Percentiles rank a stretch among this genome's conserved stretches.
Conservation (phyloP, 1,140 invertebrate species). For the Temnothorax longispinosus region DNA sequence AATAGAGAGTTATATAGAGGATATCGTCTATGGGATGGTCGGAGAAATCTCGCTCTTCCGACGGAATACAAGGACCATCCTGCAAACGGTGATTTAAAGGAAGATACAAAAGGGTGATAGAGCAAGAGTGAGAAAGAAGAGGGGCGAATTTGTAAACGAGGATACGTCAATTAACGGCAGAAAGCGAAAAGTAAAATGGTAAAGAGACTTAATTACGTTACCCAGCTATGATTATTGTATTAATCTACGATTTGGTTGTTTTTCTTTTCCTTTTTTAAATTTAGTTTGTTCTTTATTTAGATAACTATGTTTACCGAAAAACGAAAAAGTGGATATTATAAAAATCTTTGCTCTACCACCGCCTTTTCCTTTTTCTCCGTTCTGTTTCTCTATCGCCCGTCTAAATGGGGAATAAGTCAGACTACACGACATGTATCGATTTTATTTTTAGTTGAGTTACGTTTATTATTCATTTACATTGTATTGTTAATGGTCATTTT, state of each 20-base stretch:
- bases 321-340: neutral
- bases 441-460: constrained; percentile 67
- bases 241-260: constrained; percentile 6
- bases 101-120: constrained; percentile 54
- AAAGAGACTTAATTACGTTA: constrained; percentile 54
- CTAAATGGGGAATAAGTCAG: constrained; percentile 34
- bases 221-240: neutral
- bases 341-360: constrained; percentile 63
- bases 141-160: constrained; percentile 15
- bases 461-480: constrained; percentile 62
- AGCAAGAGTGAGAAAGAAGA: constrained; percentile 52
- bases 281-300: neutral
- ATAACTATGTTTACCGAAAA: constrained; percentile 6
- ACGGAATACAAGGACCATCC: constrained; percentile 1
- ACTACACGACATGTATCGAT: constrained; percentile 32
- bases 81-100: constrained; percentile 16
- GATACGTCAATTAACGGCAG: constrained; percentile 44
- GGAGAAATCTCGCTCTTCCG: constrained; percentile 19
- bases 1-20: constrained; percentile 22
- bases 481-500: constrained; percentile 63
- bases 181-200: constrained; percentile 39
- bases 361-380: constrained; percentile 56
- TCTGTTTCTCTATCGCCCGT: constrained; percentile 45
- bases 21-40: constrained; percentile 44
- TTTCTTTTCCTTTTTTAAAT: neutral